These are phyloP conservation scores for Orientallactaga bullata DNA, from an alignment of 2,113 vertebrate species.

Conservation along the genomic window DNA sequence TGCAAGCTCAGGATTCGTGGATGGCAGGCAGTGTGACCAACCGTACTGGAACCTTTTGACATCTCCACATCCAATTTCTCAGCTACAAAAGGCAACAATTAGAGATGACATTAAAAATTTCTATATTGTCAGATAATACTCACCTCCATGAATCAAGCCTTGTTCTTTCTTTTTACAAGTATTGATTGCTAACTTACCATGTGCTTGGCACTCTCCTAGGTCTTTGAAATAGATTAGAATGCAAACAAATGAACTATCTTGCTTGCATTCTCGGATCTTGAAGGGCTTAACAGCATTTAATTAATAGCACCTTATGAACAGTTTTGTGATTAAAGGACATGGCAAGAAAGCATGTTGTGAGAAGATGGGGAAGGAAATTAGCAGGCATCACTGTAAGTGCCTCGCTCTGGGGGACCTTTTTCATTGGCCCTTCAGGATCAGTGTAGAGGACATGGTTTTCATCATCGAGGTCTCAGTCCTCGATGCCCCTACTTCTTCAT, in stretches of 20 bases:
- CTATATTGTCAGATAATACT: background rate
- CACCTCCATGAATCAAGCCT: background rate
- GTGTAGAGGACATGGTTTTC: background rate
- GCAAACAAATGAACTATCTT: no score
- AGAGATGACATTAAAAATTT: background rate
- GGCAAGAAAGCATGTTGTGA: background rate
- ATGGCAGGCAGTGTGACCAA: background rate
- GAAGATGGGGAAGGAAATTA: background rate
- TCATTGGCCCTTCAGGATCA: background rate
- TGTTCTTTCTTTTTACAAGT: background rate
- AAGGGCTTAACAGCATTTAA: background rate
- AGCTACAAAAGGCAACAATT: background rate
- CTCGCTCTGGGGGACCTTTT: fast-evolving
- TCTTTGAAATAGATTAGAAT: background rate
- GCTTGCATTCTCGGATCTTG: background rate
- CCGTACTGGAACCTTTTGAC: background rate
- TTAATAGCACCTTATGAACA: background rate
- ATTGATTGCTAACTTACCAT: background rate
- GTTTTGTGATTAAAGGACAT: background rate
- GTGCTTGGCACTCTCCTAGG: background rate
- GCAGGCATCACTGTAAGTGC: background rate
- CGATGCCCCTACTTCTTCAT: background rate
- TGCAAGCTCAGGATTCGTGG: background rate
- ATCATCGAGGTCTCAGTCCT: background rate
- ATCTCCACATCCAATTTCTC: background rate